Base-by-base conservation (phyloP, 2,113 vertebrate species). In the Mus pahari region DNA sequence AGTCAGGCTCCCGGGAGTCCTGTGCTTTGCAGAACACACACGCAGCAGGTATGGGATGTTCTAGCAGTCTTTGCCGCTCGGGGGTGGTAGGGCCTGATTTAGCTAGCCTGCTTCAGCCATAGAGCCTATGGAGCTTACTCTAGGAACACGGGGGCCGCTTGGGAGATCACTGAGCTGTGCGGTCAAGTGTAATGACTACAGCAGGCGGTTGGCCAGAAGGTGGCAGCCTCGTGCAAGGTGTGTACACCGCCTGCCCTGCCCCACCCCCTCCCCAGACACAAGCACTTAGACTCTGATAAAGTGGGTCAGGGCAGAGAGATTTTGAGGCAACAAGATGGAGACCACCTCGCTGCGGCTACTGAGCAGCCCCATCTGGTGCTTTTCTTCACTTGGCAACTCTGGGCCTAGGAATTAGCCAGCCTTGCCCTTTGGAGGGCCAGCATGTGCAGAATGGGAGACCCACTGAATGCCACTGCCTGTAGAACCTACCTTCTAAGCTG, bases 391-490 rank as follows among this genome's bases (percentile, higher is more conserved):
- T 0, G 7, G 36, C 74, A 7, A 31, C 71, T 60, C 86, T 11
- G 22, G 64, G 7, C 58, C 82, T 60, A 53, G 28, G 36, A 55
- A 9, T 1, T 0, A 0, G 4, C 50, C 7, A 8, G 10, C 16
- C 58, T 42, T 24, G 48, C 10, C 33, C 68, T 60, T 24, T 22
- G 1, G 6, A 20, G 50, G 50, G 26, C 13, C 28, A 7, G 1
- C 4, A 6, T 0, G 0, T 17, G 6, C 45, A 42, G 24, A 5
- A 9, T 14, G 20, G 45, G 45, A 39, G 36, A 8, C 89, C 64
- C 3, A 4, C 50, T 31, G 14, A 28, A 5, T 3, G 0, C n/a
- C 20, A 14, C 75, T 42, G 50, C 3, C 5, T 26, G 19, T 14
- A 22, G 62, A 78, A 48, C 89, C 78, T 16, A 3, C 36, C n/a